Percentiles rank a stretch among this genome's conserved stretches.
Conservation (phyloP, 2,797 vertebrate genomes). For the Eulemur coronatus region DNA sequence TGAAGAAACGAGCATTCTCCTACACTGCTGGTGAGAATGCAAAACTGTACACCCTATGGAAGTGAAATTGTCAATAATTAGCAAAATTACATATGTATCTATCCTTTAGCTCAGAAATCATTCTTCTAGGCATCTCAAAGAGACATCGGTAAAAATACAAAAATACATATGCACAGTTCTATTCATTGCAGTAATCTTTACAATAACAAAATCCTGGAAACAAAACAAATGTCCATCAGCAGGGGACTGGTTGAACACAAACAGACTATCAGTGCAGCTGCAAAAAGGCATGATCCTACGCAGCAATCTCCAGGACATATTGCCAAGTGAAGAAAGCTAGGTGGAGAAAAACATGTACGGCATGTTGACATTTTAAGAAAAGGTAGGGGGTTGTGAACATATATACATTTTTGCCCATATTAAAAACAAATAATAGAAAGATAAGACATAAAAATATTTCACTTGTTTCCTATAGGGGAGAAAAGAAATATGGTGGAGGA, state of each 20-base stretch:
- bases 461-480: not conserved
- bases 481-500: not conserved
- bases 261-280: not conserved
- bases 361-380: not conserved
- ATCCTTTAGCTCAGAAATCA: constrained; percentile 24
- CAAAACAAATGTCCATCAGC: not conserved
- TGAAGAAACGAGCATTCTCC: not conserved
- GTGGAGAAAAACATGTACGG: not conserved
- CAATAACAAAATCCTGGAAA: not conserved
- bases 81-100: not conserved
- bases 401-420: not conserved
- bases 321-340: not conserved
- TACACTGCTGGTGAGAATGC: not conserved
- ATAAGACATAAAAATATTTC: not conserved
- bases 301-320: too few species aligned
- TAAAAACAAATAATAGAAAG: not conserved
- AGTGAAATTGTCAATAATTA: not conserved
- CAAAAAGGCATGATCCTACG: not conserved
- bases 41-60: not conserved
- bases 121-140: not conserved
- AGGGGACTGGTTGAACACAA: not conserved
- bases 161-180: not conserved
- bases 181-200: not conserved
- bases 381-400: not conserved
- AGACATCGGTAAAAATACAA: not conserved